These are phyloP conservation scores for Phrynosoma blainvillii DNA, from an alignment of 2,113 vertebrate species.

Conservation along the genomic window DNA sequence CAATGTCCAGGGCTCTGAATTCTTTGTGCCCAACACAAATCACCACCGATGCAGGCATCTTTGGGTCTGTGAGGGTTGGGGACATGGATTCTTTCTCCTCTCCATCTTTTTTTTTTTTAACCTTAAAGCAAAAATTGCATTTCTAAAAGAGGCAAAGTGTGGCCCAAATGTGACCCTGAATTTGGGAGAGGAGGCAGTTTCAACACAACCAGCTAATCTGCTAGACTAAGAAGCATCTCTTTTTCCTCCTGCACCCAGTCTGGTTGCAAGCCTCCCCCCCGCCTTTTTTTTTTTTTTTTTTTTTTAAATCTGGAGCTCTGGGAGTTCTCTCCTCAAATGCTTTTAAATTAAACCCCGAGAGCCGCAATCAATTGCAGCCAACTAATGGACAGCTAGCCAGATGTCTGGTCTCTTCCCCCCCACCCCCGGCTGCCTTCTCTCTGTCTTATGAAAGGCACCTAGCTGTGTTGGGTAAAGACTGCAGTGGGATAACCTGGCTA, in stretches of 20 bases:
- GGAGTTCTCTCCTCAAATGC: conserved; percentile 57
- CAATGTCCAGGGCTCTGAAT: too few relatives aligned
- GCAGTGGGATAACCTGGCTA: background rate
- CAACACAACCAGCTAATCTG: conserved; percentile 31
- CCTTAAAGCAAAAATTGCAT: background rate
- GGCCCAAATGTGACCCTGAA: background rate
- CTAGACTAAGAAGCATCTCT: conserved; percentile 48
- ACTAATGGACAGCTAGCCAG: conserved; percentile 46
- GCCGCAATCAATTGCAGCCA: conserved; percentile 62
- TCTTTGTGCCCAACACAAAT: too few relatives aligned
- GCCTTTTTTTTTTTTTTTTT: too few relatives aligned
- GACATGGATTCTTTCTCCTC: too few relatives aligned
- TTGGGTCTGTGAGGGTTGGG: too few relatives aligned
- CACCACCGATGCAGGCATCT: too few relatives aligned
- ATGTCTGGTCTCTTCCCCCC: conserved; percentile 12
- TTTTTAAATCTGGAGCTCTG: conserved; percentile 38
- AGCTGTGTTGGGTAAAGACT: background rate
- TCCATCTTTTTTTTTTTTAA: background rate
- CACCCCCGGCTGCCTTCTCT: background rate
- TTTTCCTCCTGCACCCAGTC: conserved; percentile 14
- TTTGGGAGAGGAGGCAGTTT: too few relatives aligned
- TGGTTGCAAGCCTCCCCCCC: background rate
- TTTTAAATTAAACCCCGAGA: conserved; percentile 69
- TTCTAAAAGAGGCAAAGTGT: background rate
- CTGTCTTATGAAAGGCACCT: background rate